Conservation (phyloP, 1,140 invertebrate genomes). For the Ceratosolen solmsi region DNA sequence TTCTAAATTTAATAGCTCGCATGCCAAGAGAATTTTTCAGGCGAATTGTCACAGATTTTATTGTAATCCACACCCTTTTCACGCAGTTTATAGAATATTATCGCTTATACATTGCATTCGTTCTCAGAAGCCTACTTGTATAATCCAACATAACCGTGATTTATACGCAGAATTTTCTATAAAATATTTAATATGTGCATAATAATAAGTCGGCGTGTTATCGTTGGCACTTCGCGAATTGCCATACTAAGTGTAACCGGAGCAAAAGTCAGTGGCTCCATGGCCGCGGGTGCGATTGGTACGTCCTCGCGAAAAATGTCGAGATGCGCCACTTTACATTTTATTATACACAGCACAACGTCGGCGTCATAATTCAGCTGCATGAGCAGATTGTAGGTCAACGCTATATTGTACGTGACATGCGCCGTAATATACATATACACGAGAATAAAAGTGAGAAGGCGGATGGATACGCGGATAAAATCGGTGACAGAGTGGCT, state of each 20-base stretch:
- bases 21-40: background rate
- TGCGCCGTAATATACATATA: background rate
- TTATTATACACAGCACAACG: conserved; percentile 24
- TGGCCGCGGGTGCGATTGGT: background rate
- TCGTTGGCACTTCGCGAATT: background rate
- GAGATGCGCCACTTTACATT: conserved; percentile 24
- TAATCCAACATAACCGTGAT: background rate
- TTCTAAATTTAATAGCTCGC: background rate
- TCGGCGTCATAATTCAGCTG: conserved; percentile 17
- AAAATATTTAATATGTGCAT: background rate
- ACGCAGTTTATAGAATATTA: background rate
- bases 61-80: background rate
- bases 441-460: background rate
- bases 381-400: conserved; percentile 38
- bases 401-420: conserved; percentile 11
- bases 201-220: background rate
- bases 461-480: background rate
- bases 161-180: background rate
- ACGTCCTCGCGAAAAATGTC: conserved; percentile 39
- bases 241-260: conserved; percentile 10
- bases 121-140: background rate
- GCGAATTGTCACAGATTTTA: background rate
- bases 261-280: conserved; percentile 4
- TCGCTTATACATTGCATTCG: background rate
- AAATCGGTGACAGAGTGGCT: background rate